phyloP scores from a whole-genome alignment of 2,797 vertebrate genomes.

The Smutsia temminckii region DNA sequence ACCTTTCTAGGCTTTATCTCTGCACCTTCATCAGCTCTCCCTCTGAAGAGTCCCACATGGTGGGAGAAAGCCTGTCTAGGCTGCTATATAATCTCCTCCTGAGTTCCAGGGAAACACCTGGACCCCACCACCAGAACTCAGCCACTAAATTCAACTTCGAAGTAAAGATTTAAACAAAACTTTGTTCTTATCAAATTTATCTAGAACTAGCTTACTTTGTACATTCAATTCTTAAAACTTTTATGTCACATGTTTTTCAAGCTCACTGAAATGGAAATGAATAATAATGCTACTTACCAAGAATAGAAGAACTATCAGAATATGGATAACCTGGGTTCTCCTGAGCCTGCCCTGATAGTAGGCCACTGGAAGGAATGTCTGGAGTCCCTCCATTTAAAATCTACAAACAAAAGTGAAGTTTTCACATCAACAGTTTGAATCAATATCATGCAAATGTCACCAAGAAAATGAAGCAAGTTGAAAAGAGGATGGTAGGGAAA shows the following conservation, averaged over 20 bases:
- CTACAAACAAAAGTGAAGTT: conserved; percentile 82
- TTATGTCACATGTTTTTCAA: not conserved
- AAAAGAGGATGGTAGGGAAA: not conserved
- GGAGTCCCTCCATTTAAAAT: conserved; percentile 96
- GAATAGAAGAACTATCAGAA: conserved; percentile 94
- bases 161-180: conserved; percentile 1
- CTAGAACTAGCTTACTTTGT: conserved; percentile 33
- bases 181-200: conserved; percentile 18
- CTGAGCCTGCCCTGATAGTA: conserved; percentile 90
- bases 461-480: conserved; percentile 34
- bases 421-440: not conserved
- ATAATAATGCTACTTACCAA: conserved; percentile 89
- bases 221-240: conserved; percentile 41
- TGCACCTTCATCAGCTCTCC: not conserved
- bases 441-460: not conserved
- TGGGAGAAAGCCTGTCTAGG: not conserved
- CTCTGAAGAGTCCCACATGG: not conserved
- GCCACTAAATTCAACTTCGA: not conserved
- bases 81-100: not conserved
- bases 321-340: conserved; percentile 96
- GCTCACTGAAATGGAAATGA: not conserved
- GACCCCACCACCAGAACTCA: not conserved
- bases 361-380: conserved; percentile 91
- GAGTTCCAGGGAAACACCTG: not conserved
- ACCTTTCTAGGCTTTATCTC: not conserved